Evolutionary conservation across 1,140 invertebrate species (phyloP), one percentile per base, ranked within the genome.

Genomic region (Pachypeltis micranthus): DNA sequence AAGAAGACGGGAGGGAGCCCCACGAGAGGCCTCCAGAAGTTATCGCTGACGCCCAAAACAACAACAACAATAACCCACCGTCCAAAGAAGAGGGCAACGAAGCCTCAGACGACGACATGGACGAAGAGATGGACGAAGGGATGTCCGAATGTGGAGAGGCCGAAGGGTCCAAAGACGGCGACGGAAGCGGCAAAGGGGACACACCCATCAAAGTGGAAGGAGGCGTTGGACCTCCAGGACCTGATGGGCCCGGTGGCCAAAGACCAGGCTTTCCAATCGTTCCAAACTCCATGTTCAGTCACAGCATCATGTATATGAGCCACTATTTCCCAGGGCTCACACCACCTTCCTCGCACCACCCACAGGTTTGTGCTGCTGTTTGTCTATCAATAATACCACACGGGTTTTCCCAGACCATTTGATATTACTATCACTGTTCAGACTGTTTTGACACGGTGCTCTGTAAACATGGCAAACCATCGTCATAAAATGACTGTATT

Each of bases 241-340:
- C 71, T 69, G 16, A 69, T 70, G 29, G 68, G 70, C 64, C 74
- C 73, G 54, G 74, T 73, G 14, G 79, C 77, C 64, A 78, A 81
- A 28, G 76, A 24, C 62, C 81, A 2, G 80, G 81, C 25, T 90
- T 90, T 71, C 86, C 88, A 1, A 77, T 91, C 72, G 85, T 90
- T 1, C 86, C 87, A 34, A 89, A 88, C 71, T 85, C 85, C 0
- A 69, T 70, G 10, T 90, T 91, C 73, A 80, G 82, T 44, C 89
- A 90, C 70, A 86, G 86, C 63, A 90, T 92, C 68, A 90, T 91
- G 86, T 91, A 91, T 72, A 91, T 93, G 89, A 89, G 87, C 67
- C 88, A 90, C 70, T 91, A 91, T 72, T 86, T 88, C 70, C 85
- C 81, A 51, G 79, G 79, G 10, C 70, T 84, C 72, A 72, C 34